Base-by-base conservation (phyloP, 2,888 invertebrate genomes). In the Trachelus stipa region DNA sequence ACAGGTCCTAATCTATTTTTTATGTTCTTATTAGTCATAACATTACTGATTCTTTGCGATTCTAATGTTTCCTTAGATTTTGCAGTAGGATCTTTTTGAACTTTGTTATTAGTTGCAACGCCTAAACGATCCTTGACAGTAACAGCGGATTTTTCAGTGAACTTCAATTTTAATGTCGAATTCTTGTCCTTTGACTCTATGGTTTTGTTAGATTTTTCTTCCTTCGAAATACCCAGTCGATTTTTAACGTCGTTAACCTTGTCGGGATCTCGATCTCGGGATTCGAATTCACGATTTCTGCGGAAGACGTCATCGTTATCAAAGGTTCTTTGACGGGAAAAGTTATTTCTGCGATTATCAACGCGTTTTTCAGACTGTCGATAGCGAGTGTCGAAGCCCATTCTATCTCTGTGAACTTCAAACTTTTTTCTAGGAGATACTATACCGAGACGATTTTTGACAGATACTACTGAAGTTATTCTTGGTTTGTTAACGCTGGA, bases 381-480 rank as follows among this genome's bases (percentile, higher is more conserved):
- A 35, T 86, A 81, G 35, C 78, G 76, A 12, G 84, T 81, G 11
- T 75, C 78, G 33, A 75, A 78, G 3, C 73, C 69, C 11, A 68
- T 75, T 69, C 81, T 79, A 11, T 85, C 85, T 23, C 85, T 80
- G 37, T 89, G 83, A 6, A 77, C 34, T 34, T 90, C 89, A 33
- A 87, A 86, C 37, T 87, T 90, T 75, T 89, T 89, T 11, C 86
- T 84, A 1, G 87, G 85, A 1, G 88, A 87, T 0, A 79, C 40
- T 31, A 85, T 37, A 1, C 88, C 90, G 1, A 91, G 79, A 31
- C 89, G 88, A 76, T 85, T 88, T 80, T 91, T 91, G 4, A 91
- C 88, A 4, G 91, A 89, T 0, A 91, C 89, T 0, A 91, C 90
- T 1, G 91, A 91, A 3, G 89, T 90, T 6, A 91, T 83, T 79